Evolutionary conservation across 1,140 invertebrate species (phyloP), one percentile per base, ranked within the genome.

Genomic region (Babylonia areolata): DNA sequence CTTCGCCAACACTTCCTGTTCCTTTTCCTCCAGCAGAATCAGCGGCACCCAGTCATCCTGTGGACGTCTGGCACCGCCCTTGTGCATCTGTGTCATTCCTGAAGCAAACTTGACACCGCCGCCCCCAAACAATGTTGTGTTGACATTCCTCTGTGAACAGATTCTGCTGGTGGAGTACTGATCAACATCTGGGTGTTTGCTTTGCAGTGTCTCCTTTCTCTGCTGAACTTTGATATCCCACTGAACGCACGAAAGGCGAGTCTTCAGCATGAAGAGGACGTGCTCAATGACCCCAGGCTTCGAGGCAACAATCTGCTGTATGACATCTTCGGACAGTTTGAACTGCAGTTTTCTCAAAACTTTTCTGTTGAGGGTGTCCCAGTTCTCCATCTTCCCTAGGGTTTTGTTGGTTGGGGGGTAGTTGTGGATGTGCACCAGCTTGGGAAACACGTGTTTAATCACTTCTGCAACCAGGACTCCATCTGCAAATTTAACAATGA

Each of bases 361-460:
- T 89, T 93, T 92, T 82, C 93, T 93, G 89, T 94, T 94, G 11
- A 94, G 73, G 31, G 93, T 73, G 81, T 86, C 86, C 92, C 92
- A 93, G 90, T 94, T 94, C 79, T 90, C 88, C 88, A 91, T 89
- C 89, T 93, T 94, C 81, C 92, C 92, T 64, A 54, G 46, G 39
- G 87, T 88, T n/a, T 88, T 82, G 86, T 90, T 91, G 37, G 92
- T 90, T 20, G 91, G 87, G 37, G 90, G 86, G 85, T 93, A 94
- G 88, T 94, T 94, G 87, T 94, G 93, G 31, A 93, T 28, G 54
- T 94, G 93, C 20, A 94, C 91, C 51, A 92, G 51, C 75, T 89
- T 90, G 35, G 92, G 92, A 33, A 92, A 88, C 85, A 87, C 91
- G 85, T 93, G 90, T 85, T 93, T 91, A 3, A 94, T 80, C 0